Evolutionary conservation across 2,797 vertebrate genomes (phyloP), one percentile per base, ranked within the genome.

Genomic region (Pogoniulus pusillus): DNA sequence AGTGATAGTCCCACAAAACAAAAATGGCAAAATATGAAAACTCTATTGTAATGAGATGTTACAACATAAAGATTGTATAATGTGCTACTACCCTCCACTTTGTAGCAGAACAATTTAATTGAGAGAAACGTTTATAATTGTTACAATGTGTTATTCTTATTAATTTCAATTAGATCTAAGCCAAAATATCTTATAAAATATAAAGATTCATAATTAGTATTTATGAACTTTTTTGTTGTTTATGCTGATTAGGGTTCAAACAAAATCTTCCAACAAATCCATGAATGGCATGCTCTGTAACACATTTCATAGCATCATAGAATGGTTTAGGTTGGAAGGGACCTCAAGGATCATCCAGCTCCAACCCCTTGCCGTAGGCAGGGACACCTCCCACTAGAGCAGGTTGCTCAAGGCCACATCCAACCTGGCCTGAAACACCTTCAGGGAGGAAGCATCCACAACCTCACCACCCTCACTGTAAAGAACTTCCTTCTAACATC

Each of bases 191-290:
- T 70, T 19, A 76, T 11, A 81, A 66, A 68, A 76, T 76, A 58
- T 62, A 57, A 29, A 47, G 77, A 87, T 58, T 69, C 12, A 29
- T 66, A 62, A 24, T 2, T n/a, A 63, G 59, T 75, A 8, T 73
- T 78, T 39, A 69, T 65, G 91, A 81, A 81, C 71, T 35, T 89
- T 91, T 32, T 29, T 49, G 8, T 32, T 90, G 11, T 58, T 81
- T 81, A 88, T 39, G 63, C 1, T 27, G 37, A 45, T 32, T 77
- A 87, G 51, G 26, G 90, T 58, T 89, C 37, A 76, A 78, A 65
- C 32, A 74, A 89, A 69, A 81, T 80, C 43, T 71, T 71, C 59
- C 73, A 91, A 64, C 16, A 91, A 88, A 91, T 74, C 12, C 57
- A 71, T 41, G 18, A 88, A 58, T 23, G 72, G 6, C 20, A 54